Percentiles rank a stretch among this genome's conserved stretches.
Evolutionary conservation across 30 jellyfish, hydroid and myxozoan genomes (phyloP).

Genomic region (Nemopilema nomurai): DNA sequence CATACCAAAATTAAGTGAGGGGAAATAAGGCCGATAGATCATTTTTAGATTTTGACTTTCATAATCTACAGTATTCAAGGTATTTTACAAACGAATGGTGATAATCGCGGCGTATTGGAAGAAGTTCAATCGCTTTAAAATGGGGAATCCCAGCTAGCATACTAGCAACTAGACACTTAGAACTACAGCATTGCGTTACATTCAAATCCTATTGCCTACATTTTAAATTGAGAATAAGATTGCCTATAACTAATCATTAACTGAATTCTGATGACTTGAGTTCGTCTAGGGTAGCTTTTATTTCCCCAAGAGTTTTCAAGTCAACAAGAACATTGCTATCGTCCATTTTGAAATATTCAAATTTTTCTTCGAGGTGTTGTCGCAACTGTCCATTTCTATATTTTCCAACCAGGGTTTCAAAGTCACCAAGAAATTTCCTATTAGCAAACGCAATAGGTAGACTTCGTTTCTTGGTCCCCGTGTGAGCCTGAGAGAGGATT

Average conservation of each 20-base stretch:
- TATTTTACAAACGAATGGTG: too few species aligned
- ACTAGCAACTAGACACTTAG: too few species aligned
- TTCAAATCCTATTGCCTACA: too few species aligned
- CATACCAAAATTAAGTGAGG: too few species aligned
- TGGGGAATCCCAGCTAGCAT: too few species aligned
- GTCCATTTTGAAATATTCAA: constrained; percentile 23
- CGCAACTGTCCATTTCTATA: constrained; percentile 58
- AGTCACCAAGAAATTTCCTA: constrained; percentile 62
- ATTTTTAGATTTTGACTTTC: too few species aligned
- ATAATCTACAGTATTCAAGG: too few species aligned
- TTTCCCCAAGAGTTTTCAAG: constrained; percentile 37
- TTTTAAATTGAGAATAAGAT: too few species aligned
- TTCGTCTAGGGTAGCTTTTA: constrained; percentile 26
- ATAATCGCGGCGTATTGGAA: too few species aligned
- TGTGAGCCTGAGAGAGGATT: constrained; percentile 42
- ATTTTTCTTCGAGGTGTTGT: constrained; percentile 9
- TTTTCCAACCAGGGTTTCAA: constrained; percentile 50
- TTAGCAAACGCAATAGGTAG: constrained; percentile 77
- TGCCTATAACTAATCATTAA: background rate
- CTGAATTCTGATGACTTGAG: constrained; percentile 4
- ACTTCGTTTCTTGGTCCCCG: background rate
- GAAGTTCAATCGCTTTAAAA: too few species aligned
- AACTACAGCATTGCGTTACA: too few species aligned
- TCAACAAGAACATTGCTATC: constrained; percentile 31
- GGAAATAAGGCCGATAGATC: too few species aligned